Conservation (phyloP, 2,888 invertebrate genomes). For the Aphrophora alni region DNA sequence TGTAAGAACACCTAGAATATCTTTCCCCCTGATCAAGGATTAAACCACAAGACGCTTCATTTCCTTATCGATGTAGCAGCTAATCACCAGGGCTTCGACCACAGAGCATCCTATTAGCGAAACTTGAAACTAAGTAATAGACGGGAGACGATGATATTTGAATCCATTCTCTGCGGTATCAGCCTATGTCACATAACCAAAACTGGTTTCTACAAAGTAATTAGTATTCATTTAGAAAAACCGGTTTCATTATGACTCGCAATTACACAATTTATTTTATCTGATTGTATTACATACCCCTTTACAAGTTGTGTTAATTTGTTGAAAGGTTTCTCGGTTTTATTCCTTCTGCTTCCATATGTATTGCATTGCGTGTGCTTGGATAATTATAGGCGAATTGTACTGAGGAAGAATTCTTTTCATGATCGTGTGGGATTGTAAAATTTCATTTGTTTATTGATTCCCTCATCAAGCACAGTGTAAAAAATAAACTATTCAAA, state of each 20-base stretch:
- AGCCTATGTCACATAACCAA: background rate
- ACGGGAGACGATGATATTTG: background rate
- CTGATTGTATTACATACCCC: background rate
- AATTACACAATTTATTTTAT: slow-evolving; percentile 6
- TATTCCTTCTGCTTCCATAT: background rate
- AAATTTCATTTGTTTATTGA: too few relatives aligned
- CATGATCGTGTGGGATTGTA: too few relatives aligned
- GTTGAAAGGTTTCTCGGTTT: background rate
- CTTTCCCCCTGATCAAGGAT: too few relatives aligned
- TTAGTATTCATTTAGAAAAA: background rate
- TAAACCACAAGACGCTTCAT: background rate
- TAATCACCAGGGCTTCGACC: background rate
- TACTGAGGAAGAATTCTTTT: too few relatives aligned
- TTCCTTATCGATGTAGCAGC: slow-evolving; percentile 2
- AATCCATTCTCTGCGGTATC: background rate
- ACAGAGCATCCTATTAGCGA: background rate
- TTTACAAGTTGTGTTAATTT: background rate
- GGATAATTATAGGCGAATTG: too few relatives aligned
- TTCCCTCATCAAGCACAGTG: too few relatives aligned
- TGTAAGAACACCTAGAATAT: too few relatives aligned
- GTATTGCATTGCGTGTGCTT: background rate
- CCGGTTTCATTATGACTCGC: background rate
- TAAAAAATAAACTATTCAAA: too few relatives aligned
- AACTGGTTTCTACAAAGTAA: background rate
- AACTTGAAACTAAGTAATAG: background rate